These are phyloP conservation scores for Terrapene triunguis DNA, from an alignment of 2,113 vertebrate species.

Conservation along the genomic window DNA sequence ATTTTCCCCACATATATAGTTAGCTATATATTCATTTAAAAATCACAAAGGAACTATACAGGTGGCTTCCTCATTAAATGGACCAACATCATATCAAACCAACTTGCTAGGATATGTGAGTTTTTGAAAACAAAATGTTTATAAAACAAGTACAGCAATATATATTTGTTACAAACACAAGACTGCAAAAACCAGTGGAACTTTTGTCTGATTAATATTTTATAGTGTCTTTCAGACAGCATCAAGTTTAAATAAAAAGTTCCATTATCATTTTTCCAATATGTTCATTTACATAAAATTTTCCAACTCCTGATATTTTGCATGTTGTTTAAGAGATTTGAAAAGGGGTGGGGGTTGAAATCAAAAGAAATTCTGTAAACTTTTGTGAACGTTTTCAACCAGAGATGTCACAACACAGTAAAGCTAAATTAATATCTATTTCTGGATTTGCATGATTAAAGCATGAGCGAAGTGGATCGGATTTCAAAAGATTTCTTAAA, in stretches of 20 bases:
- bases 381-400: slow-evolving; percentile 52
- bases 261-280: not conserved
- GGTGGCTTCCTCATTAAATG: slow-evolving; percentile 39
- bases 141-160: slow-evolving; percentile 72
- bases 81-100: slow-evolving; percentile 40
- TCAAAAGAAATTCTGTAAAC: slow-evolving; percentile 1
- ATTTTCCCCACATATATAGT: not conserved
- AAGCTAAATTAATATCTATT: slow-evolving; percentile 71
- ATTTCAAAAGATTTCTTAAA: slow-evolving; percentile 77
- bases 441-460: slow-evolving; percentile 79
- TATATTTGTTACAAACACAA: slow-evolving; percentile 71
- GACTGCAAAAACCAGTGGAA: slow-evolving; percentile 40
- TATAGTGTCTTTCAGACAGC: slow-evolving; percentile 25
- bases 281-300: not conserved
- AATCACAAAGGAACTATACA: slow-evolving; percentile 50
- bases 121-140: slow-evolving; percentile 67
- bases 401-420: slow-evolving; percentile 57
- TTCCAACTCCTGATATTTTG: not conserved
- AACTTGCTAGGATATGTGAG: slow-evolving; percentile 50
- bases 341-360: not conserved
- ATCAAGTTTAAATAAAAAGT: slow-evolving; percentile 30
- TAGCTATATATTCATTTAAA: not conserved
- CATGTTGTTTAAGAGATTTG: not conserved
- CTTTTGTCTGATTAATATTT: slow-evolving; percentile 67
- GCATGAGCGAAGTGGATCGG: slow-evolving; percentile 60